Base-by-base conservation (phyloP, 1,140 invertebrate genomes). In the Tachypleus tridentatus region DNA sequence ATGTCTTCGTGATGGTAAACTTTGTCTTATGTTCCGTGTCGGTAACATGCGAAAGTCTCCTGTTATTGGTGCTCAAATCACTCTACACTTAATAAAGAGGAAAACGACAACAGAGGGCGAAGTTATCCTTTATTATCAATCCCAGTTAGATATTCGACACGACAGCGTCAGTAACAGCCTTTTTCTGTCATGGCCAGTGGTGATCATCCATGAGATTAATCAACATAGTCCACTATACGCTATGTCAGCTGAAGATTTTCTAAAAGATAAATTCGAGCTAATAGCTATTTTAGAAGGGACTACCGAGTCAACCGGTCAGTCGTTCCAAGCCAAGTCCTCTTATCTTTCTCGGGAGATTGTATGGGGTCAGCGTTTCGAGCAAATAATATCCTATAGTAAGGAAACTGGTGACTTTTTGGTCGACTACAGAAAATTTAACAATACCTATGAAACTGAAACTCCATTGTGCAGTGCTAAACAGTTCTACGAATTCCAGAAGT, bases 31-130 rank as follows among this genome's bases (percentile, higher is more conserved):
- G 86, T 97, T 98, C 77, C 82, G 97, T 5, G 93, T 99, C 3
- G 97, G 96, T 4, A 96, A 99, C 77, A 96, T 99, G 90, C 81
- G 96, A 60, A 97, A 97, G 11, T 97, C 92, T 8, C 95, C 97
- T 76, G 72, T 99, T 60, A 96, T 98, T 57, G 92, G 93, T 47
- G 92, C 92, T 0, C 87, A 86, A 66, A 86, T 98, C 4, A 77
- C 91, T 58, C 93, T 93, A 1, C 89, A 97, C 75, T 77, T 99
- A 60, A 95, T 99, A 58, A 59, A 66, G n/a, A 62, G 68, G 58
- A 72, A 72, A 61, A 67, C 71, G 0, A 74, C 73, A 3, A 71
- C 73, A 62, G 80, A 81, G 70, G 80, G 80, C 9, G 80, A 81
- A 71, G 76, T 71, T 10, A 72, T 79, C 50, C 76, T 79, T 47